Evolutionary conservation across 2,888 invertebrate genomes (phyloP).

Genomic region (Scrobipalpa costella): DNA sequence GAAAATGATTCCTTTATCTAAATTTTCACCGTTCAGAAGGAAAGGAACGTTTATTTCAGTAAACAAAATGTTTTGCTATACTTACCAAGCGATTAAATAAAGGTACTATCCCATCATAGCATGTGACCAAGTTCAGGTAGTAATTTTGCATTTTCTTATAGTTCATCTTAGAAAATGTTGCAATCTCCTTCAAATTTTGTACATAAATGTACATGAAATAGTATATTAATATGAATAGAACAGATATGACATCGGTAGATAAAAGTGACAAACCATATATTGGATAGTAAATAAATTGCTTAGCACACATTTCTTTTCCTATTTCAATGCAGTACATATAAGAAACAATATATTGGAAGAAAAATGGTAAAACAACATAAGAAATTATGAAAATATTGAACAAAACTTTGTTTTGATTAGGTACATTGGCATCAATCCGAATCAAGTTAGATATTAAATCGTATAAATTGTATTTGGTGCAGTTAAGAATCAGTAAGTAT

Average conservation of each 20-base stretch:
- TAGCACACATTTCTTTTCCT: background rate
- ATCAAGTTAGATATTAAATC: background rate
- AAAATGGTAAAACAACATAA: background rate
- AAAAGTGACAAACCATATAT: background rate
- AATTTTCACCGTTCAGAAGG: too few species aligned
- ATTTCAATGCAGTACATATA: background rate
- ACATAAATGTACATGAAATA: background rate
- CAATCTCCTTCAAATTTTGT: background rate
- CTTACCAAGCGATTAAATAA: background rate
- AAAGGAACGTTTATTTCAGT: too few species aligned
- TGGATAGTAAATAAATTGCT: background rate
- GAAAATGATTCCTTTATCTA: too few species aligned
- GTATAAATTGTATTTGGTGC: background rate
- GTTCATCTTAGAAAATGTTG: background rate
- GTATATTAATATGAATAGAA: background rate
- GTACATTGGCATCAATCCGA: background rate
- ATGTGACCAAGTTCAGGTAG: background rate
- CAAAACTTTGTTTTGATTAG: background rate
- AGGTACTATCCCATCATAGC: background rate
- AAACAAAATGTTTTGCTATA: background rate
- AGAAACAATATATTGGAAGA: background rate
- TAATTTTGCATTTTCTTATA: background rate
- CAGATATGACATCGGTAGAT: background rate
- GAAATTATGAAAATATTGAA: background rate
- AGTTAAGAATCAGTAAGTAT: background rate